These are phyloP conservation scores for Drosophila erecta DNA, from an alignment of 1,140 invertebrate species.

Conservation along the genomic window DNA sequence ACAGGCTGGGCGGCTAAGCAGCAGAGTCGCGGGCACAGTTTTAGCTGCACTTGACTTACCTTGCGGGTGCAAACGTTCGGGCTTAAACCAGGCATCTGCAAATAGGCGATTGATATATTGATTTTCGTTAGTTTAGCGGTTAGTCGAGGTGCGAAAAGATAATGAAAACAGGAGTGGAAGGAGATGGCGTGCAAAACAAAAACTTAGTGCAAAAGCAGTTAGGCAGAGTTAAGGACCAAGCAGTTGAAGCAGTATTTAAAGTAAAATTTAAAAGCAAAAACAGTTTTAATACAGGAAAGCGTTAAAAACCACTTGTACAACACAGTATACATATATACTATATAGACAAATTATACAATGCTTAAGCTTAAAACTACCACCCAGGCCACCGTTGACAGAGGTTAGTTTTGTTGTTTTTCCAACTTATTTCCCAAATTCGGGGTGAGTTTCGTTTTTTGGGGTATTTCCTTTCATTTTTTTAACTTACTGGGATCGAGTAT, in stretches of 20 bases:
- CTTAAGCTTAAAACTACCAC: conserved; percentile 23
- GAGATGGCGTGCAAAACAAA: conserved; percentile 28
- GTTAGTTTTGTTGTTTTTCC: conserved; percentile 66
- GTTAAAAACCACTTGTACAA: background rate
- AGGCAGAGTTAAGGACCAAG: conserved; percentile 5
- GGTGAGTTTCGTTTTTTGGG: conserved; percentile 45
- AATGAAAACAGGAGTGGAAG: conserved; percentile 14
- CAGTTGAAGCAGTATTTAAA: background rate
- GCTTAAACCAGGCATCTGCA: conserved; percentile 96
- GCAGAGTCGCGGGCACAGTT: conserved; percentile 34
- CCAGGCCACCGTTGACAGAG: conserved; percentile 56
- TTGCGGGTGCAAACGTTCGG: conserved; percentile 93
- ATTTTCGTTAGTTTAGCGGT: conserved; percentile 82
- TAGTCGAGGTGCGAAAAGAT: conserved; percentile 54
- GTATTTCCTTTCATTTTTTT: conserved; percentile 23
- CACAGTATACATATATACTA: background rate
- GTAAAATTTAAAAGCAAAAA: background rate
- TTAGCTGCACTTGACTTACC: conserved; percentile 87
- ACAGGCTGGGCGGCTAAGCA: conserved; percentile 24
- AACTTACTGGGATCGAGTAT: conserved; percentile 84
- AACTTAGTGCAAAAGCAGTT: background rate
- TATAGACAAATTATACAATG: conserved; percentile 56
- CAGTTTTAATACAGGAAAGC: background rate
- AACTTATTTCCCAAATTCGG: conserved; percentile 18
- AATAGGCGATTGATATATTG: conserved; percentile 86